These are phyloP conservation scores for Struthidea cinerea DNA, from an alignment of 2,113 vertebrate genomes.

Conservation along the genomic window DNA sequence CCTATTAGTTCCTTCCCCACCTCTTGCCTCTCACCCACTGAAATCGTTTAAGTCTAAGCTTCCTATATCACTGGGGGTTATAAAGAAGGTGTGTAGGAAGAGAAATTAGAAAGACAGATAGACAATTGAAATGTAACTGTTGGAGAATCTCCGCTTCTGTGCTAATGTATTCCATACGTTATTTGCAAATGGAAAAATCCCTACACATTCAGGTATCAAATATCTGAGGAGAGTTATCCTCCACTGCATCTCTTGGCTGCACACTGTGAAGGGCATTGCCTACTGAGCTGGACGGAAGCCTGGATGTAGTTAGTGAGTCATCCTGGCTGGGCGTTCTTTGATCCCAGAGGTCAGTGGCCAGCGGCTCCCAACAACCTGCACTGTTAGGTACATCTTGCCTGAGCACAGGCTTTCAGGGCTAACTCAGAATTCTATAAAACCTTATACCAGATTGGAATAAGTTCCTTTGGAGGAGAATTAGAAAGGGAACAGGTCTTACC, in stretches of 20 bases:
- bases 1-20: constrained; percentile 18
- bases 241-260: background rate
- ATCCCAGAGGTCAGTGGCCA: background rate
- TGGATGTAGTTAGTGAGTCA: background rate
- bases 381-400: background rate
- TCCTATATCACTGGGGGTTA: background rate
- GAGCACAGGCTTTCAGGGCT: background rate
- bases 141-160: constrained; percentile 5
- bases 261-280: background rate
- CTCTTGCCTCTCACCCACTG: constrained; percentile 23
- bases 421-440: background rate
- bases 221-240: background rate
- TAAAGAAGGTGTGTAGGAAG: background rate
- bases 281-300: background rate
- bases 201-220: background rate
- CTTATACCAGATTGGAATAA: background rate
- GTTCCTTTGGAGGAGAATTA: background rate
- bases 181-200: constrained; percentile 29
- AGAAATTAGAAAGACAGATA: constrained; percentile 1
- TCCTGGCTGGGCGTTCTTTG: background rate
- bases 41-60: background rate
- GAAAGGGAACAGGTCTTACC: background rate
- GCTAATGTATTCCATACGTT: background rate
- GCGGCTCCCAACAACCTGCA: background rate
- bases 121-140: background rate